Percentiles rank a stretch among this genome's conserved stretches.
phyloP scores from a whole-genome alignment of 2,888 invertebrate genomes.

The Lamellibrachia columna region DNA sequence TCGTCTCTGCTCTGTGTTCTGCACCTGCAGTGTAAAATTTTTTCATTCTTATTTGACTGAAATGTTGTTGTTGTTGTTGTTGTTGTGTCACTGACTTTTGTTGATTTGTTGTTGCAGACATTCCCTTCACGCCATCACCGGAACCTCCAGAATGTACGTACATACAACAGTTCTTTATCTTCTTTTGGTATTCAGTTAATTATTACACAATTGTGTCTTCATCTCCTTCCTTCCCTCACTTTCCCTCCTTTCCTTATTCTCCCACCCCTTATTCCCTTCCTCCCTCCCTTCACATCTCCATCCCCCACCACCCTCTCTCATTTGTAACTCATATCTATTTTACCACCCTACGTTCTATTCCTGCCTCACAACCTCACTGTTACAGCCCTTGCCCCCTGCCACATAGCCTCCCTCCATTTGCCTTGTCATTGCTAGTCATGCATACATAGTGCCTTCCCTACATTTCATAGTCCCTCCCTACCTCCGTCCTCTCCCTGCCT shows the following conservation, averaged over 20 bases:
- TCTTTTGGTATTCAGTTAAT: background rate
- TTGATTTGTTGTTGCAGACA: conserved; percentile 10
- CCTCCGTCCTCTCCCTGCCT: background rate
- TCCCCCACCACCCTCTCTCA: background rate
- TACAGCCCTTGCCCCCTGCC: background rate
- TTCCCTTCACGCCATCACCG: background rate
- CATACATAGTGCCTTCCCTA: background rate
- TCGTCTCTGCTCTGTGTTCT: background rate
- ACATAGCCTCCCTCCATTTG: background rate
- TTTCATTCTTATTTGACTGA: too few species aligned
- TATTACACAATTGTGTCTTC: background rate
- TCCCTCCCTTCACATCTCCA: background rate
- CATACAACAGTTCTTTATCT: background rate
- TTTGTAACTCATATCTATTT: background rate
- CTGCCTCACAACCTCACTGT: background rate
- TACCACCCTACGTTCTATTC: background rate
- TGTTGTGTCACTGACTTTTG: background rate
- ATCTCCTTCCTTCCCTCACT: background rate
- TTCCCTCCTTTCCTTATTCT: background rate
- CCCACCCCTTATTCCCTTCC: too few species aligned
- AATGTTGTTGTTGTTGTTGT: background rate
- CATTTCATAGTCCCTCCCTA: background rate
- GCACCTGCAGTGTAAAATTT: too few species aligned
- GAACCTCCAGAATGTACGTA: background rate
- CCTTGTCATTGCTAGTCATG: background rate